Evolutionary conservation across 2,797 vertebrate species (phyloP), one percentile per base, ranked within the genome.

Genomic region (Coluber constrictor): DNA sequence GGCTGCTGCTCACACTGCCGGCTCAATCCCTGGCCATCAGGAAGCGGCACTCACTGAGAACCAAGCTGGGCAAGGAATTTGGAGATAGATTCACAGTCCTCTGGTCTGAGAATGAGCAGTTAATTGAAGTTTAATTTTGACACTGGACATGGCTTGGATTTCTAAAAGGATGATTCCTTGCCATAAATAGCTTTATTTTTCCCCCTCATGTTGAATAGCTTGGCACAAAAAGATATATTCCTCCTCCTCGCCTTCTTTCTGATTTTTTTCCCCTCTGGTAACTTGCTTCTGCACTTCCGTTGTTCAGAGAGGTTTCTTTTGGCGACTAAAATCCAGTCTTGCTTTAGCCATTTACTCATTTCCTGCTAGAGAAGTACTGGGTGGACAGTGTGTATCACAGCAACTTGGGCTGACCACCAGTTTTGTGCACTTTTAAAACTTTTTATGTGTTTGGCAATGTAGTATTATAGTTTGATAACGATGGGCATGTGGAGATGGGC

Each of bases 1-100:
- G 95, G 93, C 8, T 90, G 91, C 25, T 96, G 96, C 92, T 87
- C 83, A 0, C 93, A 94, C 56, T 95, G 95, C 90, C 87, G 88
- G 59, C 90, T 90, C 56, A 90, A 90, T 32, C 94, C 94, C 6
- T 95, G 94, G 94, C 94, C 96, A 0, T 95, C 94, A 88, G 95
- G 95, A 12, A 92, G 92, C 12, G 56, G 86, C 10, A 13, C 70
- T 55, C n/a, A 9, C n/a, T 91, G 57, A 90, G 43, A 90, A 90
- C 37, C 91, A 74, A 60, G 29, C 15, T 10, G 43, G 63, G 55
- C 15, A 13, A 37, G 7, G n/a, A 10, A 56, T 89, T 83, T 86
- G 47, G 43, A 37, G 66, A 27, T 57, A 57, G 90, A 89, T 74
- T 86, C 15, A 16, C 10, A 11, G n/a, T 87, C 90, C 87, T 29